Conservation (phyloP, 1,140 invertebrate genomes). For the Ladona fulva region DNA sequence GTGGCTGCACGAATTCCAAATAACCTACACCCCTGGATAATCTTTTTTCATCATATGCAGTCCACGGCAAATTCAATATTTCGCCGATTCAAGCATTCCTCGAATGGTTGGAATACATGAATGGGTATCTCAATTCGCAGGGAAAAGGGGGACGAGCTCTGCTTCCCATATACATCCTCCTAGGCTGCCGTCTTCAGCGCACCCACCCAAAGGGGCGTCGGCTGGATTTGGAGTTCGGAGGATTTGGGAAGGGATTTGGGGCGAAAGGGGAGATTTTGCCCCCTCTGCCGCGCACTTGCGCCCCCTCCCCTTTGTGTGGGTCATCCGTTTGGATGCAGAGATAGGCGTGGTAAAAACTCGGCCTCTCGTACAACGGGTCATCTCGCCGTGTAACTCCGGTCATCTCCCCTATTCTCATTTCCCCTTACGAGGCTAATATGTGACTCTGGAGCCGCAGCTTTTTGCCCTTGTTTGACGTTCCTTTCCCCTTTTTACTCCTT, state of each 20-base stretch:
- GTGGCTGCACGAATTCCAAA: not conserved
- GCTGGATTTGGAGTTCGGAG: not conserved
- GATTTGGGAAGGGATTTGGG: not conserved
- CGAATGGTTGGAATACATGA: slow-evolving; percentile 9
- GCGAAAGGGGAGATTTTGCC: not conserved
- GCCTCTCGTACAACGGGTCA: no score
- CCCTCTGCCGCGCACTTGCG: not conserved
- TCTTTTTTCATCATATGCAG: slow-evolving; percentile 7
- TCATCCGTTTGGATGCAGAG: no score
- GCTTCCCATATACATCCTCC: no score
- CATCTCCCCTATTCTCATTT: no score
- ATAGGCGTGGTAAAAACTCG: no score
- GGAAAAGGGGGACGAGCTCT: not conserved
- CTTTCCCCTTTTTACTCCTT: no score
- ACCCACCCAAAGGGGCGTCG: not conserved
- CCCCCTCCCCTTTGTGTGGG: not conserved
- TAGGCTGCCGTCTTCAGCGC: no score
- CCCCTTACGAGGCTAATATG: no score
- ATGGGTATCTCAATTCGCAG: not conserved
- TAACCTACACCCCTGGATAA: not conserved
- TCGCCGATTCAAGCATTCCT: slow-evolving; percentile 1
- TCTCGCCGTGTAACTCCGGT: no score
- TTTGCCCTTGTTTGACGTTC: no score
- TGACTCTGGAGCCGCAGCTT: no score
- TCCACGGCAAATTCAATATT: slow-evolving; percentile 9